Conservation (phyloP, 2,888 invertebrate species). For the Calameuta idolon region DNA sequence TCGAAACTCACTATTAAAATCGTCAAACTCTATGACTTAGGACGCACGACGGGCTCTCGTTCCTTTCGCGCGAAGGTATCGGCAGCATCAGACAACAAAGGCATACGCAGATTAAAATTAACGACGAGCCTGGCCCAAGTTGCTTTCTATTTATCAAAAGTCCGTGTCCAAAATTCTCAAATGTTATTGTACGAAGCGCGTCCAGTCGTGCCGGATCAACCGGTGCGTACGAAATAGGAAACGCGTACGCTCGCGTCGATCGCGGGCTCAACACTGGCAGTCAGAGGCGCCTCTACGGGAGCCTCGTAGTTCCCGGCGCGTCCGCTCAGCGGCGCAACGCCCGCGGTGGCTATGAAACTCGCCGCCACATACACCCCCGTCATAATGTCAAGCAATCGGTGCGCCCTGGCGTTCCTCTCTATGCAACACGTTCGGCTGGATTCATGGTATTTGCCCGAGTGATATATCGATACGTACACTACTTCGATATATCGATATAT, state of each 20-base stretch:
- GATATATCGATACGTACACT: not conserved
- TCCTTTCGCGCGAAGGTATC: not conserved
- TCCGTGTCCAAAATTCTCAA: not conserved
- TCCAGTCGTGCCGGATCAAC: not conserved
- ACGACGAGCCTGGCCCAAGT: not conserved
- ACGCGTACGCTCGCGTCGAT: constrained; percentile 64
- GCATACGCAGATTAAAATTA: not conserved
- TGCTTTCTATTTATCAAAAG: not conserved
- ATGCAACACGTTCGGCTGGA: not conserved
- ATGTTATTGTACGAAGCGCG: not conserved
- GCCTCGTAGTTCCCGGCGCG: constrained; percentile 56
- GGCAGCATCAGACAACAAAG: not conserved
- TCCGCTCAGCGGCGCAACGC: constrained; percentile 64
- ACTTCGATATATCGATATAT: too few species aligned
- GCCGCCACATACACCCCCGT: not conserved
- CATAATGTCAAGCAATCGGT: not conserved
- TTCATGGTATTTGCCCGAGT: not conserved
- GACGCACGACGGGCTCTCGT: not conserved
- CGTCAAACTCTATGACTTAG: not conserved
- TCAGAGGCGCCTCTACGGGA: constrained; percentile 12
- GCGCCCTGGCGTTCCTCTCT: constrained; percentile 2
- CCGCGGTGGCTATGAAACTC: constrained; percentile 28
- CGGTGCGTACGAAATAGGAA: constrained; percentile 27
- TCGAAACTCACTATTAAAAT: not conserved
- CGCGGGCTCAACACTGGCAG: constrained; percentile 64